Conservation (phyloP, 2,113 vertebrate species). For the Myrmophylax atrothorax region DNA sequence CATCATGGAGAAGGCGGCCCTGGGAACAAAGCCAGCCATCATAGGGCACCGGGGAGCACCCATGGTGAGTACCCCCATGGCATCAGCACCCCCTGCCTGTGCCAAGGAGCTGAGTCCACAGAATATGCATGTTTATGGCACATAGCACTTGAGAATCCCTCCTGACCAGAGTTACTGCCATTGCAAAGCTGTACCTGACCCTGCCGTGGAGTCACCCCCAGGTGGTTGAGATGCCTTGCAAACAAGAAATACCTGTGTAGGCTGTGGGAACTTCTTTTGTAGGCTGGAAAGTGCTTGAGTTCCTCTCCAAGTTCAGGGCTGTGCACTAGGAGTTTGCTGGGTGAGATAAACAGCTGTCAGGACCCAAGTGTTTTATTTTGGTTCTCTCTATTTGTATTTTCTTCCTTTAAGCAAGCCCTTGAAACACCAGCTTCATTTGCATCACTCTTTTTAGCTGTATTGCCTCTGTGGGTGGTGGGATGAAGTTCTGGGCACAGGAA, state of each 20-base stretch:
- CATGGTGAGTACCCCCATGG: conserved; percentile 79
- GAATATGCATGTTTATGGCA: not conserved
- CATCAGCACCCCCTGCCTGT: not conserved
- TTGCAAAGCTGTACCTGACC: not conserved
- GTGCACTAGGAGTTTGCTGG: not conserved
- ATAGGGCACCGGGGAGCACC: conserved; percentile 90
- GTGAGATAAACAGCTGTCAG: not conserved
- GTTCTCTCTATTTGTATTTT: not conserved
- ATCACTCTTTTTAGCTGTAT: not conserved
- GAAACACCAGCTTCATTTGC: not conserved
- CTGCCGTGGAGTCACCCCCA: fast-evolving
- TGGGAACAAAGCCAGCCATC: conserved; percentile 84
- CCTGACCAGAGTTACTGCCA: not conserved
- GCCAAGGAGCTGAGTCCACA: not conserved
- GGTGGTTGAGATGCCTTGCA: not conserved
- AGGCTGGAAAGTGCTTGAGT: not conserved
- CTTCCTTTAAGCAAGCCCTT: not conserved
- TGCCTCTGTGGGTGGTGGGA: not conserved
- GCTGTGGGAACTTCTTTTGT: not conserved
- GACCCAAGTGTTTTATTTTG: not conserved
- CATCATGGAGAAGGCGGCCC: conserved; percentile 88
- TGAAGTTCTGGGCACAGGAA: not conserved
- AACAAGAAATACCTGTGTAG: not conserved
- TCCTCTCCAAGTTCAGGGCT: not conserved
- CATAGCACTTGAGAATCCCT: not conserved